phyloP scores from a whole-genome alignment of 2,797 vertebrate species.

The Sphenodon punctatus region DNA sequence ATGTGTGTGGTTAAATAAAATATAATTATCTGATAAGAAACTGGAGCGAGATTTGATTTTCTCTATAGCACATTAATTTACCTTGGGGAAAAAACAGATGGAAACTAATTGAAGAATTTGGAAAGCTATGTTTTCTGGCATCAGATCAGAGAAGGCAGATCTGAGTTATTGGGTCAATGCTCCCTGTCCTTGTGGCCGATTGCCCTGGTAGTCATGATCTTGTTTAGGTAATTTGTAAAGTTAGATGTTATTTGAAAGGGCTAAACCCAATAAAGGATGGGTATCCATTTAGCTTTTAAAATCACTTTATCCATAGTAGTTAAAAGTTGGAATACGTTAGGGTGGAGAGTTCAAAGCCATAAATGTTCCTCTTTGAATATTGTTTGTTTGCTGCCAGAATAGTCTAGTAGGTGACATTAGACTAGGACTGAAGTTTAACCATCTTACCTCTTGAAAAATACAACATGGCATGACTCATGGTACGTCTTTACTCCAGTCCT shows the following conservation, averaged over 20 bases:
- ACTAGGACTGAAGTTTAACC: background rate
- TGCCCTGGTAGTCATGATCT: background rate
- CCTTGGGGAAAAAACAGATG: background rate
- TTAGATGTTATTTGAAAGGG: background rate
- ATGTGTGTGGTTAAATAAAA: background rate
- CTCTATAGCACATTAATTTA: background rate
- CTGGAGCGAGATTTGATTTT: background rate
- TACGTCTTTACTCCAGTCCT: too few species aligned
- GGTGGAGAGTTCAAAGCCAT: too few species aligned
- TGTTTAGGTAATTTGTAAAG: background rate
- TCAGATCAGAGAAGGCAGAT: background rate
- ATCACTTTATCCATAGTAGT: background rate
- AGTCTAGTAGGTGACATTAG: background rate
- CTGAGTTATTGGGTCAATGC: background rate
- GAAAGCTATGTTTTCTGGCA: background rate
- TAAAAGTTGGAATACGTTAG: background rate
- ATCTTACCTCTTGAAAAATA: too few species aligned
- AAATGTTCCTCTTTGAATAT: too few species aligned
- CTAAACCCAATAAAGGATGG: background rate
- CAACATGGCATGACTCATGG: too few species aligned
- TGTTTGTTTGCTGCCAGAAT: background rate
- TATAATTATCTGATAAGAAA: background rate
- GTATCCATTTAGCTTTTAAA: background rate
- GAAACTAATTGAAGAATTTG: background rate
- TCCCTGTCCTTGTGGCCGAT: background rate